Evolutionary conservation across 2,797 vertebrate species (phyloP).

Genomic region (Trichosurus vulpecula): DNA sequence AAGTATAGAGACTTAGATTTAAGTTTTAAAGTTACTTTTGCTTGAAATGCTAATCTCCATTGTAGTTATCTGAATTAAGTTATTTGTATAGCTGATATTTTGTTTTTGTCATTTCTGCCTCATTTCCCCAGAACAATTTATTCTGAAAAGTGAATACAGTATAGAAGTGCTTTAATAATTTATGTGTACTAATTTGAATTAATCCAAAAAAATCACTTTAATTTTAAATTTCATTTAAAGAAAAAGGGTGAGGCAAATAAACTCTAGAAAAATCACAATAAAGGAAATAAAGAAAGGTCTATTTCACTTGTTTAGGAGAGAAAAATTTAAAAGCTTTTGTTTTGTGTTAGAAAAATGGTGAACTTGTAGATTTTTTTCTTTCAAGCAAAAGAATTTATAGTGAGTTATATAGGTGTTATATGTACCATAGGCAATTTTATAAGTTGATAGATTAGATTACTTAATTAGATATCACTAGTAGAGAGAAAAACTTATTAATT

Average conservation of each 20-base stretch:
- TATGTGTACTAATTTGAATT: not conserved
- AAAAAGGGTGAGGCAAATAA: not conserved
- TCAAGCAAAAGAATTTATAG: not conserved
- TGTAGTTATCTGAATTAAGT: not conserved
- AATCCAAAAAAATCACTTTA: conserved; percentile 31
- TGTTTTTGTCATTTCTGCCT: not conserved
- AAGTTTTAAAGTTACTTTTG: not conserved
- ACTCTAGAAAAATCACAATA: not conserved
- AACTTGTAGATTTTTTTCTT: not conserved
- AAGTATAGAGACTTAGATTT: conserved; percentile 1
- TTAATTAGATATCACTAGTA: not conserved
- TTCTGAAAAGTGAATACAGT: not conserved
- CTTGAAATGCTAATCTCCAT: not conserved
- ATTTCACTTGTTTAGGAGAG: not conserved
- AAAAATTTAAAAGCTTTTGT: not conserved
- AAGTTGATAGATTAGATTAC: not conserved
- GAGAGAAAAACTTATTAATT: not conserved
- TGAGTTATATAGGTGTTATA: not conserved
- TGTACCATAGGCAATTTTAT: not conserved
- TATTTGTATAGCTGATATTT: not conserved
- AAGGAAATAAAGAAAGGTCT: not conserved
- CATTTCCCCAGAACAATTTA: not conserved
- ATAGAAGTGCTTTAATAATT: not conserved
- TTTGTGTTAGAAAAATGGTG: not conserved
- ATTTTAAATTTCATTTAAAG: not conserved